phyloP scores from a whole-genome alignment of 2,797 vertebrate genomes.

The Liparis tanakae region DNA sequence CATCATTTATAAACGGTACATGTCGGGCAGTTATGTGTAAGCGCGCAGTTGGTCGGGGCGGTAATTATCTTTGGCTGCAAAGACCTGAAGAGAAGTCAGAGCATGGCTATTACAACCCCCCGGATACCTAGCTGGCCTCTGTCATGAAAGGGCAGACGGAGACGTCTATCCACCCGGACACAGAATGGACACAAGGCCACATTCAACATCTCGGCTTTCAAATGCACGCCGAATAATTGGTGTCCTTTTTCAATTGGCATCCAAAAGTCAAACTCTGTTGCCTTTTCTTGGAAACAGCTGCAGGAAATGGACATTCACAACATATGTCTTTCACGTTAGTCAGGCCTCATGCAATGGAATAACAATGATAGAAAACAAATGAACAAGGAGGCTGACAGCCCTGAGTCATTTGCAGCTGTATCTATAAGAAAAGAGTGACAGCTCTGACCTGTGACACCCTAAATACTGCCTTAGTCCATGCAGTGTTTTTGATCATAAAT shows the following conservation, averaged over 20 bases:
- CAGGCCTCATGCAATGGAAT: slow-evolving; percentile 25
- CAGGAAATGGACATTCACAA: slow-evolving; percentile 62
- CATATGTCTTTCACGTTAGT: slow-evolving; percentile 38
- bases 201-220: slow-evolving; percentile 71
- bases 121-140: slow-evolving; percentile 62
- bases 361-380: slow-evolving; percentile 31
- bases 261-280: slow-evolving; percentile 69
- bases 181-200: slow-evolving; percentile 58
- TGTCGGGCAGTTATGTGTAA: slow-evolving; percentile 28
- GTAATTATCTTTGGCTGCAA: slow-evolving; percentile 59
- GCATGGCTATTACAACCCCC: slow-evolving; percentile 60
- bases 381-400: slow-evolving; percentile 46
- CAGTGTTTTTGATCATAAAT: slow-evolving; percentile 55
- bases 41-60: slow-evolving; percentile 46
- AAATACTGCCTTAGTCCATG: slow-evolving; percentile 46
- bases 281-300: slow-evolving; percentile 77
- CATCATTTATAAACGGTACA: background rate
- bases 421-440: slow-evolving; percentile 55
- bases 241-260: slow-evolving; percentile 70
- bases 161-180: slow-evolving; percentile 45
- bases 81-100: slow-evolving; percentile 54
- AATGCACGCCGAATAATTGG: slow-evolving; percentile 64
- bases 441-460: slow-evolving; percentile 53
- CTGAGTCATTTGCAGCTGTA: slow-evolving; percentile 48
- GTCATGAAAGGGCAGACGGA: slow-evolving; percentile 67